A percentile compares a stretch with the other conserved stretches of the same genome.
Evolutionary conservation across 2,888 invertebrate species (phyloP).

Genomic region (Volucella inanis): DNA sequence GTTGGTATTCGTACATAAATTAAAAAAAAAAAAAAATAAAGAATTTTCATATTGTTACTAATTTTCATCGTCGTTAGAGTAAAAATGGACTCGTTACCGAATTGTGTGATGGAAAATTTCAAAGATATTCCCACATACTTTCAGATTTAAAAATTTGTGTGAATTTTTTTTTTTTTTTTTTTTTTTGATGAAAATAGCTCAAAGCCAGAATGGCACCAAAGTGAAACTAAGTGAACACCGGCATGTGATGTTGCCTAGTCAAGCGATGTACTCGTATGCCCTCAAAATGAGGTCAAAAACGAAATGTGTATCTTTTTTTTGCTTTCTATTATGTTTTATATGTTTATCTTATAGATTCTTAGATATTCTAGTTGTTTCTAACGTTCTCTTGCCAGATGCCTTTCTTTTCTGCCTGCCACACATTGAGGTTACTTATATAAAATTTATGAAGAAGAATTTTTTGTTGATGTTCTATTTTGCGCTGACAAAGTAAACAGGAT

Average conservation of each 20-base stretch:
- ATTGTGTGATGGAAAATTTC: constrained; percentile 1
- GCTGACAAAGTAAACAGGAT: neutral
- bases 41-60: constrained; percentile 57
- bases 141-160: constrained; percentile 14
- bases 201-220: constrained; percentile 15
- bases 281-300: constrained; percentile 64
- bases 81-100: neutral
- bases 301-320: constrained; percentile 22
- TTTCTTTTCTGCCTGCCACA: constrained; percentile 28
- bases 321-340: neutral
- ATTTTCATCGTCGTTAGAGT: constrained; percentile 35
- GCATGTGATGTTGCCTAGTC: constrained; percentile 27
- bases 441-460: constrained; percentile 48
- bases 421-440: constrained; percentile 50
- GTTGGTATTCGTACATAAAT: constrained; percentile 17
- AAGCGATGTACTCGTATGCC: constrained; percentile 36
- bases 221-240: constrained; percentile 9
- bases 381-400: constrained; percentile 38
- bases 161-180: constrained; percentile 18
- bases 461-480: constrained; percentile 3
- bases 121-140: constrained; percentile 26
- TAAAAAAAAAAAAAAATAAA: no score
- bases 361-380: constrained; percentile 58
- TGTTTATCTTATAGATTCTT: constrained; percentile 47
- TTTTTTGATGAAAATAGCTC: constrained; percentile 56